A percentile compares a stretch with the other conserved stretches of the same genome.
Conservation (phyloP, 2,113 vertebrate species). For the Xyrauchen texanus region DNA sequence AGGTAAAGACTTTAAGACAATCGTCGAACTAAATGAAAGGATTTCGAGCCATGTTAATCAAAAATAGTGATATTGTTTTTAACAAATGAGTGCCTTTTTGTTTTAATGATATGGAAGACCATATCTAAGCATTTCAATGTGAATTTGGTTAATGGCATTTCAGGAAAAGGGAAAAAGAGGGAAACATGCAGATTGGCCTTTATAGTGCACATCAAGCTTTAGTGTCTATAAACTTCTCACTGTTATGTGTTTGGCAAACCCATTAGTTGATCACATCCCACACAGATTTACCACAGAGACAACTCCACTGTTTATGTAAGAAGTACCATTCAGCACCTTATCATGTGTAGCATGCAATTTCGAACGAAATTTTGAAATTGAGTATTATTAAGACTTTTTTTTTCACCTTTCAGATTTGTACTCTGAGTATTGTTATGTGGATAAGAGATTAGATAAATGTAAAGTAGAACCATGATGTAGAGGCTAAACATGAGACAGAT, state of each 20-base stretch:
- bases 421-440: conserved; percentile 63
- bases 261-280: too few relatives aligned
- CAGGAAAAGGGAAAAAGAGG: too few relatives aligned
- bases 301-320: conserved; percentile 17
- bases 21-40: neutral
- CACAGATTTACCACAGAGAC: neutral
- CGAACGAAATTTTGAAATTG: conserved; percentile 57
- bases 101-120: too few relatives aligned
- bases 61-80: too few relatives aligned
- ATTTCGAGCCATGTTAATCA: too few relatives aligned
- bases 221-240: too few relatives aligned
- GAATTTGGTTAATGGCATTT: too few relatives aligned
- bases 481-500: conserved; percentile 63
- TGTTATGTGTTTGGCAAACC: too few relatives aligned
- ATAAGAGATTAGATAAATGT: conserved; percentile 62
- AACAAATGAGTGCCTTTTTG: too few relatives aligned
- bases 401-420: conserved; percentile 42
- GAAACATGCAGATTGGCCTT: too few relatives aligned
- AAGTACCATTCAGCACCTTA: conserved; percentile 75
- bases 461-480: conserved; percentile 57
- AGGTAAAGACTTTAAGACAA: neutral
- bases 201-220: too few relatives aligned
- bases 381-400: conserved; percentile 48
- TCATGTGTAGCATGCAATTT: conserved; percentile 70
- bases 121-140: too few relatives aligned